A percentile compares a stretch with the other conserved stretches of the same genome.
Conservation (phyloP, 1,140 invertebrate genomes). For the Ctenoplectra terminalis region DNA sequence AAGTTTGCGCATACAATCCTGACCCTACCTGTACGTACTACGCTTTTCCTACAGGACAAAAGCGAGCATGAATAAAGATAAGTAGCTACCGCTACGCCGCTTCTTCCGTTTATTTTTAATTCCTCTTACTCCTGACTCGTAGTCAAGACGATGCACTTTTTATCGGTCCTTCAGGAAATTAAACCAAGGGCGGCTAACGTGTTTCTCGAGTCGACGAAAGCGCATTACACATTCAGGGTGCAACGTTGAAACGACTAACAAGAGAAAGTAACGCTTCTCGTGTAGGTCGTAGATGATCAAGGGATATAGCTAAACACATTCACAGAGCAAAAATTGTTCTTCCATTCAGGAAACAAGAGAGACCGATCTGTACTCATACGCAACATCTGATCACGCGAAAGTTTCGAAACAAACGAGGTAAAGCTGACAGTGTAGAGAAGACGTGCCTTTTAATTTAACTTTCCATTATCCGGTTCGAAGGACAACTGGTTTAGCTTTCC, state of each 20-base stretch:
- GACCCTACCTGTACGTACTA: neutral
- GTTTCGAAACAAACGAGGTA: conserved; percentile 3
- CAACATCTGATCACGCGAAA: conserved; percentile 16
- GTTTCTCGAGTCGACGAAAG: neutral
- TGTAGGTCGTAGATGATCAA: neutral
- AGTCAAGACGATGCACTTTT: neutral
- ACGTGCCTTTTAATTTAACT: conserved; percentile 46
- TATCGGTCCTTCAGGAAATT: conserved; percentile 1
- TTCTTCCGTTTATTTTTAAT: neutral
- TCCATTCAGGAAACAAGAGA: neutral
- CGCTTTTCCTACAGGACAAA: neutral
- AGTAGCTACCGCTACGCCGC: neutral
- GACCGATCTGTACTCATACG: neutral
- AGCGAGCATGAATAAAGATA: conserved; percentile 63
- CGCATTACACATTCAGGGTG: neutral
- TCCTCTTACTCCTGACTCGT: too few species aligned
- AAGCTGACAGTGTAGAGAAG: neutral
- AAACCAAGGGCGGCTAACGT: too few species aligned
- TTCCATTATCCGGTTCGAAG: conserved; percentile 32
- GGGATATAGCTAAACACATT: neutral
- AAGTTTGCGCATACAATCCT: conserved; percentile 4
- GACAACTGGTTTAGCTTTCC: conserved; percentile 15
- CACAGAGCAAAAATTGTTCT: neutral
- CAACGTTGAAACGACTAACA: neutral
- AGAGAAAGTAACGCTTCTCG: neutral